Evolutionary conservation across 2,797 vertebrate genomes (phyloP).

Genomic region (Urophycis tenuis): DNA sequence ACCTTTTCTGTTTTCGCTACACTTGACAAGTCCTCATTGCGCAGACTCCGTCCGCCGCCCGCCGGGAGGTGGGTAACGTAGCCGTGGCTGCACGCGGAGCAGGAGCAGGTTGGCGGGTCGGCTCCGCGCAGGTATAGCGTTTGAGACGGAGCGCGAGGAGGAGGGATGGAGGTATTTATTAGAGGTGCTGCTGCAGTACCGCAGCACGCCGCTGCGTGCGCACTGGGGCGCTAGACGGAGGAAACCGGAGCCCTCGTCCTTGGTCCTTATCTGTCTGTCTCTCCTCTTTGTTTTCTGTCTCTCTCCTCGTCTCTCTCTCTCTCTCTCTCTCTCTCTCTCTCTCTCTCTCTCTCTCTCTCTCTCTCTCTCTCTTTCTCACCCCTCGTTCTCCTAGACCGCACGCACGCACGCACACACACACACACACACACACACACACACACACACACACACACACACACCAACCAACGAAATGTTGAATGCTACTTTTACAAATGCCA

Average conservation of each 20-base stretch:
- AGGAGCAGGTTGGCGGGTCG: constrained; percentile 39
- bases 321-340: background rate
- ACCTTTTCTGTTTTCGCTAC: constrained; percentile 39
- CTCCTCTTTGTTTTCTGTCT: background rate
- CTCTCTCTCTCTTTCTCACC: background rate
- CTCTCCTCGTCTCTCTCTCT: background rate
- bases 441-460: no score
- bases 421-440: no score
- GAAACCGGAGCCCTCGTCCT: background rate
- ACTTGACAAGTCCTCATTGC: constrained; percentile 45
- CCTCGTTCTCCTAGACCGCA: background rate
- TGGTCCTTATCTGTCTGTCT: background rate
- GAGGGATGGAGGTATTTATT: background rate
- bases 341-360: background rate
- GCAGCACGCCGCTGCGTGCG: background rate
- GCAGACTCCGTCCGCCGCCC: constrained; percentile 41
- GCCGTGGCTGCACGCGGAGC: constrained; percentile 24
- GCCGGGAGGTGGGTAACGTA: background rate
- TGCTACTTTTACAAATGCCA: no score
- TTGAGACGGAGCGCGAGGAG: constrained; percentile 19
- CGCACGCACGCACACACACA: no score
- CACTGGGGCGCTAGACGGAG: constrained; percentile 21
- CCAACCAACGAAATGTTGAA: no score
- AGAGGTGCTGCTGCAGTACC: constrained; percentile 46
- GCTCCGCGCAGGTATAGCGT: constrained; percentile 30